These are phyloP conservation scores for Colaptes auratus DNA, from an alignment of 2,113 vertebrate species.

Conservation along the genomic window DNA sequence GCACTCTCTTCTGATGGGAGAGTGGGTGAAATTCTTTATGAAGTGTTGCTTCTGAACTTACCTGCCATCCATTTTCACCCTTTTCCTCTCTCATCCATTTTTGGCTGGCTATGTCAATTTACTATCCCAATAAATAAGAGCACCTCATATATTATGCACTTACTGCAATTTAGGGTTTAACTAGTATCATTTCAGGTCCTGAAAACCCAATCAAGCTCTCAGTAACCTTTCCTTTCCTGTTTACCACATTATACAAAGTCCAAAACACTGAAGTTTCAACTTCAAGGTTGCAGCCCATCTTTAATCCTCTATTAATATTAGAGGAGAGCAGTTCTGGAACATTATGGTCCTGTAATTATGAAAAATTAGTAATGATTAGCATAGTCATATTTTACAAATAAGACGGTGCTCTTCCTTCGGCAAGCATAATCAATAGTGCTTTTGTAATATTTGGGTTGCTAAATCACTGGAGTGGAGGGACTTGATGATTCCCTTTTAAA, in stretches of 20 bases:
- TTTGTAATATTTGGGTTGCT: slow-evolving; percentile 4
- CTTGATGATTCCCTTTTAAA: slow-evolving; percentile 28
- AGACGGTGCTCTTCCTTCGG: not conserved
- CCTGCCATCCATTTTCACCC: not conserved
- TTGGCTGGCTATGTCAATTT: not conserved
- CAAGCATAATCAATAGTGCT: not conserved
- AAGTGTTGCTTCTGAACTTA: not conserved
- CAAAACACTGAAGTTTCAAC: not conserved
- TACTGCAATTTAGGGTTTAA: not conserved
- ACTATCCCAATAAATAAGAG: not conserved
- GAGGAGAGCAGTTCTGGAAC: not conserved
- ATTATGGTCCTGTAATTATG: not conserved
- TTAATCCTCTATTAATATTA: slow-evolving; percentile 10
- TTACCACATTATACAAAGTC: not conserved
- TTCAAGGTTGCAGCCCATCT: not conserved
- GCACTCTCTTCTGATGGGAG: not conserved
- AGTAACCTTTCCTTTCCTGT: not conserved
- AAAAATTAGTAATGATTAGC: not conserved
- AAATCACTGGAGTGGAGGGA: not conserved
- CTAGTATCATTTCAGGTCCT: not conserved
- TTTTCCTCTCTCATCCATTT: not conserved
- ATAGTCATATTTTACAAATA: not conserved
- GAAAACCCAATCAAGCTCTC: not conserved
- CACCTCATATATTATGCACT: not conserved
- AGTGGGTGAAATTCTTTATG: not conserved